Evolutionary conservation across 2,797 vertebrate species (phyloP).

Genomic region (Nothura maculosa): DNA sequence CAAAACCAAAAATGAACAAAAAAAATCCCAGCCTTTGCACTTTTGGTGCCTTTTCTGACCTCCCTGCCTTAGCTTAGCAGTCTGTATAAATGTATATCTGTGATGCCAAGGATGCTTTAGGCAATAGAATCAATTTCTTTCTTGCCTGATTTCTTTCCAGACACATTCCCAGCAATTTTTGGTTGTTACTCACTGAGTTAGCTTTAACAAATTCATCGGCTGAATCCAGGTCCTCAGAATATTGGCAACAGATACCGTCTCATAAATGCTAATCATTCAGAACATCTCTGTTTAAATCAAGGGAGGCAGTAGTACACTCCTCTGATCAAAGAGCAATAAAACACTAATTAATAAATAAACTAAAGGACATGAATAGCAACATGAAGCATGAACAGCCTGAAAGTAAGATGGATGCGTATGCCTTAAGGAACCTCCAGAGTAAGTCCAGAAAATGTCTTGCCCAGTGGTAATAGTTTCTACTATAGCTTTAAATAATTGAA

Average conservation of each 20-base stretch:
- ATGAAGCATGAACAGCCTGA: not conserved
- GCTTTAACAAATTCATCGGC: not conserved
- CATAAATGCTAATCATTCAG: not conserved
- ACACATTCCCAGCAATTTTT: not conserved
- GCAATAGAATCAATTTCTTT: not conserved
- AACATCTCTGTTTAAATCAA: not conserved
- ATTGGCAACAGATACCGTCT: not conserved
- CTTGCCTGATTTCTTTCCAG: not conserved
- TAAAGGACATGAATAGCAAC: not conserved
- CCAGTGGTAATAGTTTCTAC: not conserved
- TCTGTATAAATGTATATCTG: not conserved
- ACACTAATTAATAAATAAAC: not conserved
- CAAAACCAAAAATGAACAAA: not conserved
- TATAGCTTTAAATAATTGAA: not conserved
- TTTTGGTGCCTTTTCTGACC: not conserved
- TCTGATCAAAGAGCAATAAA: not conserved
- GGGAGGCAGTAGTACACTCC: not conserved
- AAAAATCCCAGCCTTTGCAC: not conserved
- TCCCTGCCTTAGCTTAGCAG: not conserved
- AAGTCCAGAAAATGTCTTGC: not conserved
- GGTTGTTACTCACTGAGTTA: rapidly evolving
- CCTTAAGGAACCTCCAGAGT: not conserved
- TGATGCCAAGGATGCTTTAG: not conserved
- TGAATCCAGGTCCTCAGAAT: not conserved
- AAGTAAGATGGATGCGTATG: not conserved